These are phyloP conservation scores for Mimachlamys varia DNA, from an alignment of 2,888 invertebrate genomes.

Conservation along the genomic window DNA sequence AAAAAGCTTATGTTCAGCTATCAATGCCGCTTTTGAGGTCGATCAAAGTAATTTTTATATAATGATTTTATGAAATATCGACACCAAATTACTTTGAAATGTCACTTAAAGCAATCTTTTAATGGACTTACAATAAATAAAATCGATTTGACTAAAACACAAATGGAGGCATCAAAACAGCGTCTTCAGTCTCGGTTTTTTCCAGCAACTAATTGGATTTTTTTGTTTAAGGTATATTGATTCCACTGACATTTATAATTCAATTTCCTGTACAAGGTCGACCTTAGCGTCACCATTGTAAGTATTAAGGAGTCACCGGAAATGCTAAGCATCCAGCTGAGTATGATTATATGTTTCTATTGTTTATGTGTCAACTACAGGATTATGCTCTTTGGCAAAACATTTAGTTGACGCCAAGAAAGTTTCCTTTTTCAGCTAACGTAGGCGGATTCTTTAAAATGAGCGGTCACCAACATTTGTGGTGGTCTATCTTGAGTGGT, in stretches of 20 bases:
- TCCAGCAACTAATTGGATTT: background rate
- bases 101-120: background rate
- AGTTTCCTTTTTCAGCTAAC: background rate
- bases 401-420: background rate
- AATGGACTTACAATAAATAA: conserved; percentile 1
- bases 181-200: background rate
- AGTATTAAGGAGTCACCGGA: background rate
- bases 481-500: background rate
- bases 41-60: too few species aligned
- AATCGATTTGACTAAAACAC: background rate
- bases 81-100: background rate
- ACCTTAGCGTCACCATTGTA: background rate
- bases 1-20: too few species aligned
- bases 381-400: background rate
- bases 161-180: too few species aligned
- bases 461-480: background rate
- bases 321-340: background rate
- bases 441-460: background rate
- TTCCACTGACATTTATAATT: background rate
- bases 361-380: conserved; percentile 3
- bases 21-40: too few species aligned
- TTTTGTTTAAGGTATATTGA: conserved; percentile 5
- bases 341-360: background rate
- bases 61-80: background rate
- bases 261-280: background rate